phyloP scores from a whole-genome alignment of 2,888 invertebrate species.

The Noctua fimbriata region DNA sequence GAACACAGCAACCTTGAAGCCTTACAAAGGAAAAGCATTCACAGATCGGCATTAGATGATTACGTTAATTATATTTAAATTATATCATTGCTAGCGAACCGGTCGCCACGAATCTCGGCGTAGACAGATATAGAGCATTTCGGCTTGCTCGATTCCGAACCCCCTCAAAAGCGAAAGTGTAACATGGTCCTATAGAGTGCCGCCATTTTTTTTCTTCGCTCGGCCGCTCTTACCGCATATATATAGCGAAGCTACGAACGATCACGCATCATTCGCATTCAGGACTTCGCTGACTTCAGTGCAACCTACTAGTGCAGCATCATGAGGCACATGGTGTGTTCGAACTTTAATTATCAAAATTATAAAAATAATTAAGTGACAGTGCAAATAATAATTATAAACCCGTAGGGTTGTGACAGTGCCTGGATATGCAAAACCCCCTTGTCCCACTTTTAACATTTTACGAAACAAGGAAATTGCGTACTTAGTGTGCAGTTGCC shows the following conservation, averaged over 20 bases:
- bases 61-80: conserved; percentile 70
- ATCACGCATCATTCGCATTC: conserved; percentile 90
- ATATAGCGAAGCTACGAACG: conserved; percentile 85
- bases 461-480: conserved; percentile 84
- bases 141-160: conserved; percentile 78
- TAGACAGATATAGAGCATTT: conserved; percentile 84
- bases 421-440: conserved; percentile 69
- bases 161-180: conserved; percentile 90
- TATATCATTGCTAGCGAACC: conserved; percentile 73
- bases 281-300: conserved; percentile 90
- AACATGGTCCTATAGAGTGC: conserved; percentile 86
- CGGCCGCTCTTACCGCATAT: conserved; percentile 88
- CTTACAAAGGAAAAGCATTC: conserved; percentile 67
- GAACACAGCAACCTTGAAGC: conserved; percentile 62
- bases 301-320: conserved; percentile 88
- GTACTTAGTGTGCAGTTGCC: conserved; percentile 74
- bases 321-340: conserved; percentile 90
- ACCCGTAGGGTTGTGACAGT: conserved; percentile 69
- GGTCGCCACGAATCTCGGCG: conserved; percentile 72
- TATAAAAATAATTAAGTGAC: conserved; percentile 71
- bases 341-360: conserved; percentile 65
- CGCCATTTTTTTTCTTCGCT: conserved; percentile 88
- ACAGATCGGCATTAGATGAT: conserved; percentile 65
- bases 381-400: conserved; percentile 70
- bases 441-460: conserved; percentile 71